These are phyloP conservation scores for Diphyllodes magnificus DNA, from an alignment of 2,113 vertebrate species.

Conservation along the genomic window DNA sequence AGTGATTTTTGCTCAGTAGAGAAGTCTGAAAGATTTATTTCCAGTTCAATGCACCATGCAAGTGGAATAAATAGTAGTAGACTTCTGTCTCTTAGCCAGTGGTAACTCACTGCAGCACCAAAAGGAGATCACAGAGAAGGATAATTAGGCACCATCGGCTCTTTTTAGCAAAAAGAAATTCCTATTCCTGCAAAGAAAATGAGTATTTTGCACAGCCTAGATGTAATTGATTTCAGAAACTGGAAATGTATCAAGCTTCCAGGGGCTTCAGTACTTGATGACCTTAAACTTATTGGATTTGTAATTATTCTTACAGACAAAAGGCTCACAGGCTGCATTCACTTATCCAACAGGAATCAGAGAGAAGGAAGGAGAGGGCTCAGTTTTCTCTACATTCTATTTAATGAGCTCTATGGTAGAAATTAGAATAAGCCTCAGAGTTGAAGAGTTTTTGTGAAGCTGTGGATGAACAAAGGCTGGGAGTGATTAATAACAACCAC, in stretches of 20 bases:
- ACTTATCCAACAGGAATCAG: background rate
- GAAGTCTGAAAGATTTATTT: background rate
- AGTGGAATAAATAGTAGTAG: background rate
- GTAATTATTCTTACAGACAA: background rate
- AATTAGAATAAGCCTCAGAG: background rate
- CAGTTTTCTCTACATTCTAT: no score
- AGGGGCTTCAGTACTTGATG: background rate
- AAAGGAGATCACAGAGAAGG: background rate
- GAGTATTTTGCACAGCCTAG: background rate
- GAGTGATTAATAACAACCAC: background rate
- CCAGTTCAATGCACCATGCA: background rate
- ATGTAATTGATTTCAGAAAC: background rate
- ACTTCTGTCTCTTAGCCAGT: background rate
- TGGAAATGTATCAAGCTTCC: background rate
- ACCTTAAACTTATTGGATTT: background rate
- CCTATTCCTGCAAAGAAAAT: background rate
- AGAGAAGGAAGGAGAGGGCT: background rate
- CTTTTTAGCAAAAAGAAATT: background rate
- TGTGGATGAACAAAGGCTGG: background rate
- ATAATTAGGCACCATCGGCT: accelerated
- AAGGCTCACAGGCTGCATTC: background rate
- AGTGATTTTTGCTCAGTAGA: background rate
- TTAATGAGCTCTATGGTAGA: background rate
- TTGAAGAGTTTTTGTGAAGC: background rate
- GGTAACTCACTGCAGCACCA: background rate